Conservation (phyloP, 37 sponge, comb jelly and placozoan genomes). For the Crambe crambe region DNA sequence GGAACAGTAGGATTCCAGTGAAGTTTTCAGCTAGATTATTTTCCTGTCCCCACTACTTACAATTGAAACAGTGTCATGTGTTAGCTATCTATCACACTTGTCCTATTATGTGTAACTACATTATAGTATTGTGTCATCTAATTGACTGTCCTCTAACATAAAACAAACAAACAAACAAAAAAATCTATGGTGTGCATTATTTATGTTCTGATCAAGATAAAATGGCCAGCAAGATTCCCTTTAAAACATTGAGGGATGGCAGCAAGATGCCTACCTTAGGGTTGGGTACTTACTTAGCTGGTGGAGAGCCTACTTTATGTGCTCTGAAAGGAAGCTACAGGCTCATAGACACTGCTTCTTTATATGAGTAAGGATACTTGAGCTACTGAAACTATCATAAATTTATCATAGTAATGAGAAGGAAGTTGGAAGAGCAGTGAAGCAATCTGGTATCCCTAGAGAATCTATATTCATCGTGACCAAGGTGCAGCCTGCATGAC, state of each 20-base stretch:
- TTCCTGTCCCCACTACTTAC: too few relatives aligned
- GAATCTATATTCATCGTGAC: conserved; percentile 24
- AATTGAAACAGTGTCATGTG: too few relatives aligned
- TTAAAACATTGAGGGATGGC: conserved; percentile 48
- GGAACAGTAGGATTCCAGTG: too few relatives aligned
- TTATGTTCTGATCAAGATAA: too few relatives aligned
- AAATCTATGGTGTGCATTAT: not conserved
- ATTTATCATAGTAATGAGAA: conserved; percentile 16
- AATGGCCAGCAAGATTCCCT: not conserved
- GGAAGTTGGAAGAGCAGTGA: conserved; percentile 22
- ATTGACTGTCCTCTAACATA: not conserved
- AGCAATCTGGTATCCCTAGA: conserved; percentile 63
- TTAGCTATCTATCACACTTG: too few relatives aligned
- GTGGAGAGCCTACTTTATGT: conserved; percentile 20
- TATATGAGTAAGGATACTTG: conserved; percentile 47
- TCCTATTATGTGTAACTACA: too few relatives aligned
- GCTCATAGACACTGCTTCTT: conserved; percentile 74
- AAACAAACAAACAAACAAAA: not conserved
- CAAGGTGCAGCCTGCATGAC: conserved; percentile 3
- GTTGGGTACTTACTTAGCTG: conserved; percentile 52
- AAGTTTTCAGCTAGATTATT: too few relatives aligned
- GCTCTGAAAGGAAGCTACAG: conserved; percentile 72
- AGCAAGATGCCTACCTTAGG: conserved; percentile 74
- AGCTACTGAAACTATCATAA: not conserved
- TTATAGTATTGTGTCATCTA: not conserved